phyloP scores from a whole-genome alignment of 2,113 vertebrate genomes.

The Sigmodon hispidus region DNA sequence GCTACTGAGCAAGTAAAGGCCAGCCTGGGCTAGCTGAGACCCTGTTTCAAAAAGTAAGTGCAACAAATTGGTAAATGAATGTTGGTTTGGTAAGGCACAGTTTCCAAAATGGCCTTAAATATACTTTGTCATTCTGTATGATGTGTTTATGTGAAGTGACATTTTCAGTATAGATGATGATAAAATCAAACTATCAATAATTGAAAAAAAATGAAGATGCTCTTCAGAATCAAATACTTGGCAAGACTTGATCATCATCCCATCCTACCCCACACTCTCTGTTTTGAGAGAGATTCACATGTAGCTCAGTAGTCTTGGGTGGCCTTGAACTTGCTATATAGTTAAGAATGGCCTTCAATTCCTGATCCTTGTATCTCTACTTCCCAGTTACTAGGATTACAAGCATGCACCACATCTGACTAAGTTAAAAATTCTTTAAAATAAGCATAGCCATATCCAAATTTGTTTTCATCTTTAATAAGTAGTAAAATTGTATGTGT shows the following conservation, averaged over 20 bases:
- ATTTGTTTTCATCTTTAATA: not conserved
- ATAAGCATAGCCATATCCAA: not conserved
- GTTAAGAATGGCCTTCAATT: not conserved
- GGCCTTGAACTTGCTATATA: not conserved
- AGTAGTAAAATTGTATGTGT: not conserved
- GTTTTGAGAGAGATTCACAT: not conserved
- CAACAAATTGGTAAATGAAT: not conserved
- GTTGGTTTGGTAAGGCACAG: not conserved
- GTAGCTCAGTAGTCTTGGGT: not conserved
- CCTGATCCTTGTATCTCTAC: not conserved
- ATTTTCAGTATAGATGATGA: not conserved
- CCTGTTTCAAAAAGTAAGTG: not conserved
- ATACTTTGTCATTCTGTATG: not conserved
- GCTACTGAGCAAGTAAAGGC: not conserved
- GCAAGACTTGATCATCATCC: not conserved
- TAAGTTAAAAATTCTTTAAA: not conserved
- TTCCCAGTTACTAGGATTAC: not conserved
- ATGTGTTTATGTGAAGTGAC: not conserved
- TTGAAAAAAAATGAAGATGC: not conserved
- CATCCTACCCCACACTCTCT: no score
- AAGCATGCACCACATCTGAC: not conserved
- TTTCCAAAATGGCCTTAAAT: not conserved
- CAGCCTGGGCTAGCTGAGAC: not conserved
- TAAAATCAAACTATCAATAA: not conserved
- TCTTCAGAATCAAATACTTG: not conserved